phyloP scores from a whole-genome alignment of 2,113 vertebrate genomes.

The Aleadryas rufinucha region DNA sequence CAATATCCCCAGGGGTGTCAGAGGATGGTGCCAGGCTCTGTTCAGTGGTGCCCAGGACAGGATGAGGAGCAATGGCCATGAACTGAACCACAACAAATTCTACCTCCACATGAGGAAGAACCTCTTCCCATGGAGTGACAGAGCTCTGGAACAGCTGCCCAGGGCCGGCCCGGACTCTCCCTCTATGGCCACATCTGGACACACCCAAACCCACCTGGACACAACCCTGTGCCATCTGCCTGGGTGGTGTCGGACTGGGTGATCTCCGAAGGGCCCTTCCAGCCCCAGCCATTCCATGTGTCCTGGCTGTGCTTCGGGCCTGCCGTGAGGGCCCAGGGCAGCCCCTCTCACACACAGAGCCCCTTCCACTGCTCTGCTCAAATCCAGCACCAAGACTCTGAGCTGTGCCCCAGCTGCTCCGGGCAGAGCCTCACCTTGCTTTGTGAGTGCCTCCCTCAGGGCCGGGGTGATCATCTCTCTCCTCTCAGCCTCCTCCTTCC shows the following conservation, averaged over 20 bases:
- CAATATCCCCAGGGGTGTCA: background rate
- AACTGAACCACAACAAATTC: background rate
- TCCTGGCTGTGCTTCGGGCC: background rate
- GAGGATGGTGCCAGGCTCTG: background rate
- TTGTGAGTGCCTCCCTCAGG: constrained; percentile 84
- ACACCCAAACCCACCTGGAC: background rate
- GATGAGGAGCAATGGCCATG: background rate
- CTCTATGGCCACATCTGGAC: background rate
- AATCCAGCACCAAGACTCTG: background rate
- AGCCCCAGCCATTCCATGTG: background rate
- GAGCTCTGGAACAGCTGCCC: background rate
- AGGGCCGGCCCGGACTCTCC: background rate
- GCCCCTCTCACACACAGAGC: background rate
- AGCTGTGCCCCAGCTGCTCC: background rate
- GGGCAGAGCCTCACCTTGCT: constrained; percentile 82
- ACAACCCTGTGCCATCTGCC: background rate
- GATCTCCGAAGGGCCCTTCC: background rate
- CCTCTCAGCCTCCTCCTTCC: constrained; percentile 63
- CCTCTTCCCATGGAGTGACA: background rate
- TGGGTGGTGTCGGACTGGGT: background rate
- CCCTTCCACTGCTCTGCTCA: background rate
- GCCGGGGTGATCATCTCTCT: constrained; percentile 92
- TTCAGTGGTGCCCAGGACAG: background rate
- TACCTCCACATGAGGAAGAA: background rate
- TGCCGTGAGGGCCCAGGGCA: background rate